These are phyloP conservation scores for Brienomyrus brachyistius DNA, from an alignment of 2,113 vertebrate species.

Conservation along the genomic window DNA sequence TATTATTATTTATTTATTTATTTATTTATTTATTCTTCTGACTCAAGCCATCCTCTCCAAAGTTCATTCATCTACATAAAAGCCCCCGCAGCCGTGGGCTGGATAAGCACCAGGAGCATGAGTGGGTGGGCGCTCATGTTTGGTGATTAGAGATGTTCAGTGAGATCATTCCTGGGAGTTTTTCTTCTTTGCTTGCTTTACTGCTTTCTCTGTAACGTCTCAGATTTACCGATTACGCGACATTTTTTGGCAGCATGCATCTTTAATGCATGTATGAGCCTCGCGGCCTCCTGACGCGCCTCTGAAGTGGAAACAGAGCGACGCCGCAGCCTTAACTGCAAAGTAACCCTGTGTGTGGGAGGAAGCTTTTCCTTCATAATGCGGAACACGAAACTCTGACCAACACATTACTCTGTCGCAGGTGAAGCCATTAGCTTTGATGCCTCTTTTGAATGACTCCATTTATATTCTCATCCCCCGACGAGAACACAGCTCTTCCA, in stretches of 20 bases:
- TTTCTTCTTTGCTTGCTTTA: neutral
- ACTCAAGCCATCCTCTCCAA: neutral
- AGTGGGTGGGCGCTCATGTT: neutral
- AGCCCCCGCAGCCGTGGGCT: neutral
- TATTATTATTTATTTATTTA: neutral
- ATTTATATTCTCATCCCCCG: neutral
- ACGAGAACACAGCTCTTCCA: neutral
- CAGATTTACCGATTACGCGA: neutral
- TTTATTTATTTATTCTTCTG: neutral
- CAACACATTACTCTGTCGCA: neutral
- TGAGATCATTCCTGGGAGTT: neutral
- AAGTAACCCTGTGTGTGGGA: neutral
- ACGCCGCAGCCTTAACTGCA: neutral
- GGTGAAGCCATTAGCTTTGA: slow-evolving; percentile 5
- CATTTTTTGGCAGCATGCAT: neutral
- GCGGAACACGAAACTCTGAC: neutral
- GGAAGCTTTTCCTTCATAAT: neutral
- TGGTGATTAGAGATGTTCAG: neutral
- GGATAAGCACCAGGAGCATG: neutral
- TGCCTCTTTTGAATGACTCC: neutral
- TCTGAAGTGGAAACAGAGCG: neutral
- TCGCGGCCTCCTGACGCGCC: neutral
- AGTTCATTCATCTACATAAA: neutral
- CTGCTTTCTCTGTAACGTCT: neutral
- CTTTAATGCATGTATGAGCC: neutral